These are phyloP conservation scores for Geothlypis trichas DNA, from an alignment of 2,113 vertebrate species.

Conservation along the genomic window DNA sequence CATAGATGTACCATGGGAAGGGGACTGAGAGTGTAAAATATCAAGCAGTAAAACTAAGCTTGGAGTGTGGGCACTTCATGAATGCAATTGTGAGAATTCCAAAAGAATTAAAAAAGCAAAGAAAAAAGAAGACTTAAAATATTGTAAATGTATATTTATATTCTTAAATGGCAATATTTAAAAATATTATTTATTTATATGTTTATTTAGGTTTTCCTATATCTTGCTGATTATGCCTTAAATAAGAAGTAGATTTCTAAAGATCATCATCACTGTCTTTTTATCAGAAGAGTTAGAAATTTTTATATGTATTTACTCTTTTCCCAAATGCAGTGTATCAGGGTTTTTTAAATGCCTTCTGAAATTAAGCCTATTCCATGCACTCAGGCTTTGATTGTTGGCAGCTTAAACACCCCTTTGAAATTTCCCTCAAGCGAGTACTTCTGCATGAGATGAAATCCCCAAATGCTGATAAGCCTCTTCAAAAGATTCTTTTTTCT, in stretches of 20 bases:
- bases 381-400: conserved; percentile 16
- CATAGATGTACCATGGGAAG: background rate
- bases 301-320: background rate
- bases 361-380: background rate
- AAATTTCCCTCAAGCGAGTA: conserved; percentile 26
- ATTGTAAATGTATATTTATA: background rate
- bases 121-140: background rate
- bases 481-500: conserved; percentile 38
- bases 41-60: background rate
- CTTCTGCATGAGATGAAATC: conserved; percentile 36
- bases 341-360: conserved; percentile 16
- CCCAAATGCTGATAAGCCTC: conserved; percentile 40
- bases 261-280: background rate
- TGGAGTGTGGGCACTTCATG: background rate
- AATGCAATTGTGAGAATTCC: background rate
- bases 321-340: background rate
- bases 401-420: conserved; percentile 35
- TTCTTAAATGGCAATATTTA: background rate
- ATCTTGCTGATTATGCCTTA: background rate
- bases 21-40: background rate
- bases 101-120: background rate
- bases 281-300: background rate
- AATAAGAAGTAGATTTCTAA: background rate
- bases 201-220: background rate
- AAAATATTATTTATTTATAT: background rate